Percentiles rank a stretch among this genome's conserved stretches.
These are phyloP conservation scores for Bufo bufo DNA, from an alignment of 2,113 vertebrate genomes.

Conservation along the genomic window DNA sequence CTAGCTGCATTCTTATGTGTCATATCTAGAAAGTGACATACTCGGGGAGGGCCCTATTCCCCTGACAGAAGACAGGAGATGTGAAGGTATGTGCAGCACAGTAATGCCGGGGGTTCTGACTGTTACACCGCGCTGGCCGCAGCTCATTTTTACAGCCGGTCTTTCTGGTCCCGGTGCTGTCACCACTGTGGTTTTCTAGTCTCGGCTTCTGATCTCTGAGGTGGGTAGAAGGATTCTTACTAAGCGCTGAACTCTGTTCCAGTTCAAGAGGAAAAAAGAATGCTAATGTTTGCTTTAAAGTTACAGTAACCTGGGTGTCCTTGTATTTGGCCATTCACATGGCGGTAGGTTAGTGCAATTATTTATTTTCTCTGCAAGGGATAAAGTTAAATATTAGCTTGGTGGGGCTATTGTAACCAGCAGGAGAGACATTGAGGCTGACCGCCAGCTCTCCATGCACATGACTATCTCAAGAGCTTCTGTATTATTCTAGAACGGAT, in stretches of 20 bases:
- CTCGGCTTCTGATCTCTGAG: constrained; percentile 7
- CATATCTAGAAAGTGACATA: constrained; percentile 27
- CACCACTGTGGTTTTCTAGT: background rate
- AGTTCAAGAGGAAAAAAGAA: constrained; percentile 10
- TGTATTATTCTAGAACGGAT: background rate
- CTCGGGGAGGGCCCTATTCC: constrained; percentile 7
- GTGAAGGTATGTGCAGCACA: background rate
- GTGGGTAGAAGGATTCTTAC: constrained; percentile 1
- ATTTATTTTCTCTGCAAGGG: constrained; percentile 47
- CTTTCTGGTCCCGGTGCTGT: constrained; percentile 11
- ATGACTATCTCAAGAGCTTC: background rate
- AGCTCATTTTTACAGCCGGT: background rate
- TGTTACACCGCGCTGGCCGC: background rate
- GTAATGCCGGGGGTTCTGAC: background rate
- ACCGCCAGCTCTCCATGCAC: background rate
- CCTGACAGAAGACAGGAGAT: background rate
- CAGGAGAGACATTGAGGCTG: constrained; percentile 6
- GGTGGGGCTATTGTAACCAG: background rate
- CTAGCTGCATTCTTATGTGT: background rate
- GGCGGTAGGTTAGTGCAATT: constrained; percentile 19
- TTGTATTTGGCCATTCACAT: constrained; percentile 39
- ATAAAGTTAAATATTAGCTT: constrained; percentile 57
- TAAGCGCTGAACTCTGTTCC: background rate
- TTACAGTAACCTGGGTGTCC: constrained; percentile 35
- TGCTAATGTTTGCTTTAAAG: constrained; percentile 41